These are phyloP conservation scores for Argyra leucocephala DNA, from an alignment of 2,888 invertebrate species.

Conservation along the genomic window DNA sequence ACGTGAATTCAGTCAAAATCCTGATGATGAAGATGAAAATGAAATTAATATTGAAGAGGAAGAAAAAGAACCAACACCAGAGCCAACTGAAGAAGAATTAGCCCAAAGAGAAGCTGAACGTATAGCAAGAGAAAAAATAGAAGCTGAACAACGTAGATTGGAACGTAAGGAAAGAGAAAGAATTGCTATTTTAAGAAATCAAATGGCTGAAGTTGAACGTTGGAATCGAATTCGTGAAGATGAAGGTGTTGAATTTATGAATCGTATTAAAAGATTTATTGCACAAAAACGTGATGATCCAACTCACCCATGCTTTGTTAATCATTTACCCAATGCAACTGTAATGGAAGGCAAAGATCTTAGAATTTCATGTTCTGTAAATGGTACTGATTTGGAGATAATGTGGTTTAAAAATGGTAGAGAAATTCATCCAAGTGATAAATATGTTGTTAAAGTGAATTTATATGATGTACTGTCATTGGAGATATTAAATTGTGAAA, in stretches of 20 bases:
- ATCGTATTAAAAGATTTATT: background rate
- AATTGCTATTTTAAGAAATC: background rate
- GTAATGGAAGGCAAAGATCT: background rate
- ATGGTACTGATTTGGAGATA: constrained; percentile 5
- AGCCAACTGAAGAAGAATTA: background rate
- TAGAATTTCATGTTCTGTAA: constrained; percentile 5
- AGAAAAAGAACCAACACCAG: background rate
- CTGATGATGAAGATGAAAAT: background rate
- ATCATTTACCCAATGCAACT: background rate
- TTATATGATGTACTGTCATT: background rate
- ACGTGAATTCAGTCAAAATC: background rate
- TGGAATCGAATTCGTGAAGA: background rate
- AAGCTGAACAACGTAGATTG: background rate
- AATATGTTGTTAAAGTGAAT: background rate
- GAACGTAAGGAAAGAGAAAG: background rate
- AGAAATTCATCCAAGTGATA: background rate
- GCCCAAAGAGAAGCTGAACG: background rate
- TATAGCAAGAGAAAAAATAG: background rate
- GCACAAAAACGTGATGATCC: constrained; percentile 5
- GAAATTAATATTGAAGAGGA: background rate
- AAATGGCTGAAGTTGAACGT: background rate
- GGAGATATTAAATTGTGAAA: background rate
- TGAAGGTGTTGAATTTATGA: background rate
- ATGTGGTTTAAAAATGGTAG: constrained; percentile 8
- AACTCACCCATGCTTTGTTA: background rate